Conservation (phyloP, 1,140 invertebrate genomes). For the Heterodera schachtii region DNA sequence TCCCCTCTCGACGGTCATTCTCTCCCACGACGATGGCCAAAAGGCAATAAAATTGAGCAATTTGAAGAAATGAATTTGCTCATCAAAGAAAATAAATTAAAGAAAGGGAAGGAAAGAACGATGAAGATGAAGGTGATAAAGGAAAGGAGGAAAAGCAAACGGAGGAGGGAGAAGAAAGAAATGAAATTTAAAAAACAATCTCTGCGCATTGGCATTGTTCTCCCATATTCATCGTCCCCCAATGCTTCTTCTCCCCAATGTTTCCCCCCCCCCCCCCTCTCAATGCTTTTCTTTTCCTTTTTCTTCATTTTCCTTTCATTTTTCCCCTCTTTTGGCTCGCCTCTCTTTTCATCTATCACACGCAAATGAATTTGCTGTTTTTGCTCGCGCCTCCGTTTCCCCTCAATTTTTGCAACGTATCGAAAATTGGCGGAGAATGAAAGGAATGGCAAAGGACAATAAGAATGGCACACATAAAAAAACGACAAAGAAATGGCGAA, state of each 20-base stretch:
- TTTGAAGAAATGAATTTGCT: constrained; percentile 19
- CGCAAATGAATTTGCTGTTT: background rate
- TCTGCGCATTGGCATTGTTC: background rate
- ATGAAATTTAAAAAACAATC: background rate
- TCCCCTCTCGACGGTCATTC: background rate
- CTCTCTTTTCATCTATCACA: background rate
- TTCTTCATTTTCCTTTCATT: background rate
- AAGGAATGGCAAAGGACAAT: background rate
- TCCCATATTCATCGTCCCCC: background rate
- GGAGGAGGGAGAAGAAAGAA: background rate
- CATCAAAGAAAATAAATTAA: constrained; percentile 14
- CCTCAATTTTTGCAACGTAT: background rate
- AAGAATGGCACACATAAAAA: background rate
- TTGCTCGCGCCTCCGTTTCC: background rate
- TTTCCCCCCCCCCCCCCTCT: background rate
- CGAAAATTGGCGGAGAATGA: background rate
- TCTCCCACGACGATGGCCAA: background rate
- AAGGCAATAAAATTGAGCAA: constrained; percentile 5
- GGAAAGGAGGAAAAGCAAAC: too few relatives aligned
- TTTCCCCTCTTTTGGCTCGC: too few relatives aligned
- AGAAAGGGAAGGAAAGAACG: constrained; percentile 3
- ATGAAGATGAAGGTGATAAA: too few relatives aligned
- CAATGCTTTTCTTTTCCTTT: background rate
- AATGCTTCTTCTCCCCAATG: background rate
- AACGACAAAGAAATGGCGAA: too few relatives aligned